A percentile compares a stretch with the other conserved stretches of the same genome.
These are phyloP conservation scores for Oscheius onirici DNA, from an alignment of 2,888 invertebrate species.

Conservation along the genomic window DNA sequence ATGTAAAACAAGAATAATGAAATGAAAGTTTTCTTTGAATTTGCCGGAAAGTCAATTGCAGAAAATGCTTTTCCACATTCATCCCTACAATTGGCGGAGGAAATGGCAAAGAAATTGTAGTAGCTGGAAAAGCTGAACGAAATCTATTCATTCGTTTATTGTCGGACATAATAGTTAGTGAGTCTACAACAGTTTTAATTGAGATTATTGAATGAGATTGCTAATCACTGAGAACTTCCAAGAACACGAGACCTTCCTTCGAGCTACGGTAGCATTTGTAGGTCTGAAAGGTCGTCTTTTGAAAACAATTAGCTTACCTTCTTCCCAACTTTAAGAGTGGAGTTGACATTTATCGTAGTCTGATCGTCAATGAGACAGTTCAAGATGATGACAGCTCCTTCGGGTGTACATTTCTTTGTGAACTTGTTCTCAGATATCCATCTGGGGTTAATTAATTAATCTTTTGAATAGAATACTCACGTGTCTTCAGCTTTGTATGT, in stretches of 20 bases:
- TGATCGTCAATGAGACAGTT: slow-evolving; percentile 59
- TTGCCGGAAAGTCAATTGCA: too few relatives aligned
- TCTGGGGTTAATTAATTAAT: slow-evolving; percentile 34
- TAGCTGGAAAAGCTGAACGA: too few relatives aligned
- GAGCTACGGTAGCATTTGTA: slow-evolving; percentile 53
- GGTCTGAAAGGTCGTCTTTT: slow-evolving; percentile 32
- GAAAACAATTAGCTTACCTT: slow-evolving; percentile 36
- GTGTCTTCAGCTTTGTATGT: slow-evolving; percentile 30
- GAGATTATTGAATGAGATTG: neutral
- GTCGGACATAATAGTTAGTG: slow-evolving; percentile 2
- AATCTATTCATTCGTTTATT: neutral
- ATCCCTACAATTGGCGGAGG: neutral
- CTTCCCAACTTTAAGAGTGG: slow-evolving; percentile 50
- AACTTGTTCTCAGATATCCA: slow-evolving; percentile 61
- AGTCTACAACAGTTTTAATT: neutral
- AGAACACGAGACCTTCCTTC: slow-evolving; percentile 47
- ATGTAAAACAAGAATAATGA: too few relatives aligned
- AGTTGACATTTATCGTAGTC: slow-evolving; percentile 54
- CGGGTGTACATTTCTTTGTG: slow-evolving; percentile 59
- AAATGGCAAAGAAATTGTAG: neutral
- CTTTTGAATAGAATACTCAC: neutral
- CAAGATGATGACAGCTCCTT: slow-evolving; percentile 54
- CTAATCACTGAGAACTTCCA: slow-evolving; percentile 48
- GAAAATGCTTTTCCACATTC: neutral
- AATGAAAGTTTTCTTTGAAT: too few relatives aligned